Evolutionary conservation across 2,888 invertebrate species (phyloP), one percentile per base, ranked within the genome.

Genomic region (Bibio marci): DNA sequence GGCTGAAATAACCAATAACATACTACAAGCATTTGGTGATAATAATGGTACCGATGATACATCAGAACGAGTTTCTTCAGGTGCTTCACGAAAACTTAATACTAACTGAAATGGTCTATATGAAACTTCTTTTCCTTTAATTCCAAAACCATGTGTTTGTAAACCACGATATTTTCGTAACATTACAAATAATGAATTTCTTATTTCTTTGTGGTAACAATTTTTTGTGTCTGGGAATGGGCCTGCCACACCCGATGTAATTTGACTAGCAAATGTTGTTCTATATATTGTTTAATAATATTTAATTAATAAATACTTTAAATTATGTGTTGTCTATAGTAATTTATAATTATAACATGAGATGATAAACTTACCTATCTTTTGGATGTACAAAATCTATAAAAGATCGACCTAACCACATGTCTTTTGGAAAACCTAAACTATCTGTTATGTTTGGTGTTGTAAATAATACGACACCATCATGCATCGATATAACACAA

Each of bases 331-430:
- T 35, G 6, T 13, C 13, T 35, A 7, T 14, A 35, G 15, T 10
- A 13, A 7, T 19, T 19, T 30, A 13, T 8, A 13, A n/a, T 11
- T 30, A 4, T n/a, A 30, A 11, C 13, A 10, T 30, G 15, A 15
- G 17, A 15, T 22, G 27, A 25, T 18, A 19, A 25, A 11, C 22
- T 15, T 17, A 39, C 39, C 60, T 50, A 50, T 73, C 80, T 58
- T 75, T 80, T 2, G 80, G 76, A 58, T 88, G 85, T 1, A 91
- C 69, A 52, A 87, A 88, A 51, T 90, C 86, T 40, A 85, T 81
- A 51, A 91, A 85, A 0, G 82, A 81, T 38, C 82, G 68, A 4
- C 86, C 87, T 26, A 80, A 60, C 85, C 86, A 87, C 73, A 83
- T 80, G 44, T 85, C 80, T 47, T 76, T 74, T 0, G 83, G 79